phyloP scores from a whole-genome alignment of 2,113 vertebrate genomes.

The Leptobrachium ailaonicum region DNA sequence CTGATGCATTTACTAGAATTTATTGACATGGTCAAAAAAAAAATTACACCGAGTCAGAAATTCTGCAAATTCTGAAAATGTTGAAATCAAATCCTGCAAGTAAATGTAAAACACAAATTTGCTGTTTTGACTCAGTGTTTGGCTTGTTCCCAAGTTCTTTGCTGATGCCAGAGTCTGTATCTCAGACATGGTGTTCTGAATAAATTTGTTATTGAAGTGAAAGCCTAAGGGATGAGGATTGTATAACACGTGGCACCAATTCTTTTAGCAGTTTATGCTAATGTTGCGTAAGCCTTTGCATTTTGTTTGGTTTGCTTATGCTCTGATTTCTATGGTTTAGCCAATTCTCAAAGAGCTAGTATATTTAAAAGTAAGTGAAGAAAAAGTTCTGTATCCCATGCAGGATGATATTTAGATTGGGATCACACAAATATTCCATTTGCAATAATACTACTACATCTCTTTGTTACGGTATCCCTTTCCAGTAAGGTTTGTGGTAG shows the following conservation, averaged over 20 bases:
- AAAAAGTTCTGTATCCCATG: no score
- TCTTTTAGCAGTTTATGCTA: background rate
- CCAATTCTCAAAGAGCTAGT: no score
- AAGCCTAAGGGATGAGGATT: background rate
- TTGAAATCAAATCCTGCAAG: background rate
- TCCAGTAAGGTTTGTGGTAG: no score
- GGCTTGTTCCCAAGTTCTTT: background rate
- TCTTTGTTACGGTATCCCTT: no score
- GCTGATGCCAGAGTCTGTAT: background rate
- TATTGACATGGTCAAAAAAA: no score
- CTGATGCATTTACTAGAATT: no score
- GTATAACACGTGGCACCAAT: slow-evolving; percentile 1
- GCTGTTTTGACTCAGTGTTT: background rate
- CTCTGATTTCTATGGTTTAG: no score
- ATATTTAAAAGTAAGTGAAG: no score
- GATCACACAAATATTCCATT: no score
- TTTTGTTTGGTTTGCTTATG: background rate
- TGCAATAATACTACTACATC: no score
- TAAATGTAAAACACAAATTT: background rate
- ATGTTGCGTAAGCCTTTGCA: background rate
- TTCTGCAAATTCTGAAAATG: background rate
- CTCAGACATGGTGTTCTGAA: background rate
- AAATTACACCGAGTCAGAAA: no score
- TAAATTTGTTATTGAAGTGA: background rate
- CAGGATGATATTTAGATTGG: no score